phyloP scores from a whole-genome alignment of 64 coral and sea anemone genomes.

The Montipora cactus region DNA sequence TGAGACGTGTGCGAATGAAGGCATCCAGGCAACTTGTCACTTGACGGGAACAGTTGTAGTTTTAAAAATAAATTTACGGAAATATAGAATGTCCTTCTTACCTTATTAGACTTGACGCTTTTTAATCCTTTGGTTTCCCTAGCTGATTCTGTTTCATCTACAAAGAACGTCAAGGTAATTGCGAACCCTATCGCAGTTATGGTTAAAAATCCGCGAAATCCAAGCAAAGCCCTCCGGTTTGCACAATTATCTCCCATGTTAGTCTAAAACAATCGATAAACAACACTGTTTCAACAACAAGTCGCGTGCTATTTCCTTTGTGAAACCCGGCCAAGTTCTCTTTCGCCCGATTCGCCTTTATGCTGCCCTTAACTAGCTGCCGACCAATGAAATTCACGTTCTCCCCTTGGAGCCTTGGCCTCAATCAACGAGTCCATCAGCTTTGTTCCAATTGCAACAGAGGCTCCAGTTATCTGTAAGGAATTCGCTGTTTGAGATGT shows the following conservation, averaged over 20 bases:
- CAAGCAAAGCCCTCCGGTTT: not conserved
- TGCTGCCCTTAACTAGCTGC: not conserved
- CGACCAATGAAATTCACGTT: conserved; percentile 19
- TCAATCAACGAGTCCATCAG: not conserved
- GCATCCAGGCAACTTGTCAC: not conserved
- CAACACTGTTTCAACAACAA: not conserved
- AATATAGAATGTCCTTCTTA: conserved; percentile 9
- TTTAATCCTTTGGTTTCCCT: conserved; percentile 2
- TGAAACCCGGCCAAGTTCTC: not conserved
- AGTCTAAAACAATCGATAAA: not conserved
- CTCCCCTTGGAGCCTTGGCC: not conserved
- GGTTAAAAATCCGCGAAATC: conserved; percentile 2
- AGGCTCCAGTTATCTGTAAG: conserved; percentile 2
- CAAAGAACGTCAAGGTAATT: not conserved
- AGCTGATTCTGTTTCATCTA: conserved; percentile 8
- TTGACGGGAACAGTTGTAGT: not conserved
- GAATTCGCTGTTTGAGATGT: conserved; percentile 49
- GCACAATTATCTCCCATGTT: not conserved
- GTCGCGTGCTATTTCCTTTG: not conserved
- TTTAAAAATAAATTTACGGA: not conserved
- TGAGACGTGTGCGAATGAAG: not conserved
- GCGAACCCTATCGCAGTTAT: not conserved
- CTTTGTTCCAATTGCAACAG: conserved; percentile 32
- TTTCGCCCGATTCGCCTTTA: conserved; percentile 1
- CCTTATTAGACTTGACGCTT: conserved; percentile 25